phyloP scores from a whole-genome alignment of 2,888 invertebrate genomes.

The Hymenopus coronatus region DNA sequence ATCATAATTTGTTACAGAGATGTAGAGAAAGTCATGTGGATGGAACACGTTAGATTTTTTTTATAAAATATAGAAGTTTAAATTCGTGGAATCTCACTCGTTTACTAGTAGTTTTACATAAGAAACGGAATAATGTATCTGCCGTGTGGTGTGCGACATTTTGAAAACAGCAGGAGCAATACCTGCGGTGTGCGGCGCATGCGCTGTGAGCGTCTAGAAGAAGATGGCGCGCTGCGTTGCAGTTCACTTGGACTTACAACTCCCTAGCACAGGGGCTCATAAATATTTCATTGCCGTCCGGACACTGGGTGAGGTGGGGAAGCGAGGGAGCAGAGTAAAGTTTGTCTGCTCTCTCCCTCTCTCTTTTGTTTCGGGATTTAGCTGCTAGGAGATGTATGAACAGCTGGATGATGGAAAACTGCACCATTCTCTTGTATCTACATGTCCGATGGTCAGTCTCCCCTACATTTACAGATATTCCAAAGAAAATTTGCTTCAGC shows the following conservation, averaged over 20 bases:
- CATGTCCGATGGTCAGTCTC: neutral
- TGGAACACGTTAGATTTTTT: no score
- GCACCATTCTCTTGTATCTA: neutral
- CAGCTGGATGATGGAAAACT: neutral
- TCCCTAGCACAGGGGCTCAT: slow-evolving; percentile 27
- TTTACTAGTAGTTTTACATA: no score
- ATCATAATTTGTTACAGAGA: no score
- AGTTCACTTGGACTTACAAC: neutral
- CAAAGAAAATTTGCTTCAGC: neutral
- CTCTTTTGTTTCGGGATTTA: neutral
- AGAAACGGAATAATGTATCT: no score
- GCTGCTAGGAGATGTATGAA: neutral
- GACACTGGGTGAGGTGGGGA: slow-evolving; percentile 10
- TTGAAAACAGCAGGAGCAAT: neutral
- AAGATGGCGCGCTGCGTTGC: slow-evolving; percentile 6
- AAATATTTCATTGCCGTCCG: slow-evolving; percentile 29
- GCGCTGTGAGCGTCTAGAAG: neutral
- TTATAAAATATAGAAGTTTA: no score
- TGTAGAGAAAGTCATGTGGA: no score
- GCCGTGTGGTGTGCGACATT: neutral
- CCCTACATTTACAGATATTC: neutral
- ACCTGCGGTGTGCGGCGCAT: neutral
- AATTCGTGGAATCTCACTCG: no score
- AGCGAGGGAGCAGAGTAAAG: neutral
- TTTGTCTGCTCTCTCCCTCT: slow-evolving; percentile 1